Evolutionary conservation across 2,888 invertebrate species (phyloP).

Genomic region (Philereme vetulata): DNA sequence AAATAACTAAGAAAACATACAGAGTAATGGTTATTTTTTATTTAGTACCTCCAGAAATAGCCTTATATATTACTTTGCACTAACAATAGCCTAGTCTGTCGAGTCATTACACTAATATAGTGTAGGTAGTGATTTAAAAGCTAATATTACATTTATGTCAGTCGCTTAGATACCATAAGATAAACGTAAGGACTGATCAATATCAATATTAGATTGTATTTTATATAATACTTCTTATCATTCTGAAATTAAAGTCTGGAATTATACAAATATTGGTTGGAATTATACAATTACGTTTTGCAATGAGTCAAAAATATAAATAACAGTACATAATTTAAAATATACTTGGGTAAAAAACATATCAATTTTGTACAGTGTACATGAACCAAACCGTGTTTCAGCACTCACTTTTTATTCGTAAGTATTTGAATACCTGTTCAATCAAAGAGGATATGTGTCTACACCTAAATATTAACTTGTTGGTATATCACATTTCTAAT

Average conservation of each 20-base stretch:
- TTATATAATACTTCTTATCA: constrained; percentile 1
- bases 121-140: constrained; percentile 71
- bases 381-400: too few relatives aligned
- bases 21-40: constrained; percentile 45
- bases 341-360: too few relatives aligned
- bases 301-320: constrained; percentile 9
- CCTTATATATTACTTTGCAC: constrained; percentile 58
- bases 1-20: constrained; percentile 20
- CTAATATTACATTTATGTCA: constrained; percentile 36
- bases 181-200: constrained; percentile 31
- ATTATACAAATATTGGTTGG: constrained; percentile 2
- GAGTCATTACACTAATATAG: constrained; percentile 81
- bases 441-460: too few relatives aligned
- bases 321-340: too few relatives aligned
- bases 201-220: constrained; percentile 10
- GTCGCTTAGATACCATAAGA: constrained; percentile 30
- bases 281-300: background rate
- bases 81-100: constrained; percentile 56
- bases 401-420: too few relatives aligned
- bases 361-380: too few relatives aligned
- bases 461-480: too few relatives aligned
- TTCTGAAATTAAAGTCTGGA: constrained; percentile 6
- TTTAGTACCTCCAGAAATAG: constrained; percentile 64
- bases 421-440: too few relatives aligned
- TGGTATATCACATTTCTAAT: too few relatives aligned